Base-by-base conservation (phyloP, 2,797 vertebrate genomes). In the Harpagifer antarcticus region DNA sequence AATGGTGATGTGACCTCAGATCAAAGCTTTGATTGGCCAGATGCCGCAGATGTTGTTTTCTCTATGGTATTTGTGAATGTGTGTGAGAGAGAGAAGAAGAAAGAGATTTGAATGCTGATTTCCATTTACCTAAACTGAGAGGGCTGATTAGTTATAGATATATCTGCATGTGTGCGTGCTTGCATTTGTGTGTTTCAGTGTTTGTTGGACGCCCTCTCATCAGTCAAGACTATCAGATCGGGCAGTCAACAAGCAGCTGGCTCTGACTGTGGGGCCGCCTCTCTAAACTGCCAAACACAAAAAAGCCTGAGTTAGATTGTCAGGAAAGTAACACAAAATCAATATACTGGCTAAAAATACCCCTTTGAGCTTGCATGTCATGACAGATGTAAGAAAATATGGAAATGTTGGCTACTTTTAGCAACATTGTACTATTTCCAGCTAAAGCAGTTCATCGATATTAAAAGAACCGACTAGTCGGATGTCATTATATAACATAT, bases 1-100 rank as follows among this genome's bases (percentile, higher is more conserved):
- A 76, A 71, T 74, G 83, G 61, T 42, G 80, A 83, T 84, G 72
- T 85, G 84, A 90, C 83, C 84, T 72, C 55, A 86, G 85, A 89
- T 88, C 90, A 90, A 85, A 90, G 90, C 84, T 70, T 60, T 64
- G 82, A 82, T 81, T 87, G 83, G 70, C 82, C 87, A 79, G 85
- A 88, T 85, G 86, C 85, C 45, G 68, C 86, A 89, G 81, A 88
- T 86, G 88, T 88, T 81, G 81, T 73, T 86, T 76, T 62, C 56
- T 68, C 82, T 79, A 33, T 63, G 76, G 84, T 82, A 83, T 87
- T 65, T 79, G 76, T 55, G 71, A n/a, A 4, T 60, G 48, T 56
- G 45, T 45, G 48, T 66, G 56, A 19, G 57, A 43, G 67, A 27
- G 14, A 19, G 20, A 68, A 17, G 15, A 7, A 40, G 31, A 60